Evolutionary conservation across 2,888 invertebrate species (phyloP).

Genomic region (Abrostola triplasia): DNA sequence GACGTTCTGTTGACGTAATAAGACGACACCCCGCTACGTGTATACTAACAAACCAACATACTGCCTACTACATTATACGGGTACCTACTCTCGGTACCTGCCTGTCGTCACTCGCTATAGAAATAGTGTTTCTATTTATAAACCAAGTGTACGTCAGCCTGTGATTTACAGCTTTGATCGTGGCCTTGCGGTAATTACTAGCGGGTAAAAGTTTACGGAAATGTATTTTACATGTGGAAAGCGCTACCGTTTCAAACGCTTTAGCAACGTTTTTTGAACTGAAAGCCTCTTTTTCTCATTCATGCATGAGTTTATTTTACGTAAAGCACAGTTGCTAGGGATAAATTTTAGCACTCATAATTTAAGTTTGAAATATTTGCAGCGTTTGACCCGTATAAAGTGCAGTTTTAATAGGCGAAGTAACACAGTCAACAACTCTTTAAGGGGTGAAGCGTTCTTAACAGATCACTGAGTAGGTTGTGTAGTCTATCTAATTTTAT

Average conservation of each 20-base stretch:
- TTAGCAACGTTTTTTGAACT: conserved; percentile 32
- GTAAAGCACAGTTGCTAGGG: neutral
- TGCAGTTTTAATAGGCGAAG: no score
- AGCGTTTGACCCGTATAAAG: no score
- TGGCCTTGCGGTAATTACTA: conserved; percentile 64
- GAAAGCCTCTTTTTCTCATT: neutral
- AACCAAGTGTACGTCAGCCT: conserved; percentile 58
- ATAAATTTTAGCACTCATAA: no score
- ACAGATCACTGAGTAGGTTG: no score
- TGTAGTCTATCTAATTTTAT: no score
- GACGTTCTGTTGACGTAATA: conserved; percentile 22
- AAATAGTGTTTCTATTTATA: conserved; percentile 69
- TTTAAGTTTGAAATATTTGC: neutral
- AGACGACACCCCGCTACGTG: conserved; percentile 20
- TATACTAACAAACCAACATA: conserved; percentile 1
- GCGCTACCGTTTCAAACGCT: conserved; percentile 34
- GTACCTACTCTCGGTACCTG: conserved; percentile 45
- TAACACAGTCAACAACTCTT: no score
- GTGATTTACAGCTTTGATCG: conserved; percentile 58
- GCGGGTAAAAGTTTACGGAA: conserved; percentile 55
- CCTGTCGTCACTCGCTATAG: conserved; percentile 46
- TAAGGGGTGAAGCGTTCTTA: no score
- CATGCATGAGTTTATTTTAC: conserved; percentile 17
- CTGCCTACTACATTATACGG: conserved; percentile 20
- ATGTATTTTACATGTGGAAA: conserved; percentile 43